Conservation (phyloP, 2,113 vertebrate genomes). For the Pandion haliaetus region DNA sequence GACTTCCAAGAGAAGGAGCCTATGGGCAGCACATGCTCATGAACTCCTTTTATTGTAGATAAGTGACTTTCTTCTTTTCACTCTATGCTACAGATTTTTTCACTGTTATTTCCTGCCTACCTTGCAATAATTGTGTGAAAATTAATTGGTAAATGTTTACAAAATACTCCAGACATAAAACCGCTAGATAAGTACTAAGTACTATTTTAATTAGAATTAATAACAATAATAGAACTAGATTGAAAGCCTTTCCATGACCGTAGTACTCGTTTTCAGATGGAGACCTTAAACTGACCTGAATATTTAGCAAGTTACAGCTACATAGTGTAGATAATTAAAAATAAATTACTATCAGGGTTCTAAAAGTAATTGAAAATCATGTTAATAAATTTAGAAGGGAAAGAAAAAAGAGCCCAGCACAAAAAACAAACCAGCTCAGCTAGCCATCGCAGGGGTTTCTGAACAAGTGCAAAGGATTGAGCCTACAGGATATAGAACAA, state of each 20-base stretch:
- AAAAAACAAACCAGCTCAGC: background rate
- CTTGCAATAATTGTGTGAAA: background rate
- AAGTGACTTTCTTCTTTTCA: background rate
- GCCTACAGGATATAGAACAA: background rate
- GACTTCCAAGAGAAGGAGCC: background rate
- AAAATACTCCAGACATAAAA: slow-evolving; percentile 33
- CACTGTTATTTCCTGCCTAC: background rate
- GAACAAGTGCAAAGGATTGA: background rate
- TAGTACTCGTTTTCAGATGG: background rate
- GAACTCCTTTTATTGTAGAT: background rate
- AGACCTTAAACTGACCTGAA: slow-evolving; percentile 51
- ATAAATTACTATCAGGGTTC: slow-evolving; percentile 42
- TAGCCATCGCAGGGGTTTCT: background rate
- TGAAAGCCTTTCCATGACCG: slow-evolving; percentile 4
- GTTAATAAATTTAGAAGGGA: slow-evolving; percentile 40
- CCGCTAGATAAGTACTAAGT: background rate
- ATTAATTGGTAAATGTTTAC: slow-evolving; percentile 34
- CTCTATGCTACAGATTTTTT: background rate
- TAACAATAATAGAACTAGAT: slow-evolving; percentile 20
- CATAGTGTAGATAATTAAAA: slow-evolving; percentile 51
- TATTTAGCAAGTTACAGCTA: slow-evolving; percentile 54
- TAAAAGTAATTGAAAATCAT: slow-evolving; percentile 60
- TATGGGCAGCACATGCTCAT: background rate
- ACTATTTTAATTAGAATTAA: slow-evolving; percentile 42
- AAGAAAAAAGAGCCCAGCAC: background rate